Percentiles rank a stretch among this genome's conserved stretches.
phyloP scores from a whole-genome alignment of 2,113 vertebrate genomes.

The Lepisosteus osseus region DNA sequence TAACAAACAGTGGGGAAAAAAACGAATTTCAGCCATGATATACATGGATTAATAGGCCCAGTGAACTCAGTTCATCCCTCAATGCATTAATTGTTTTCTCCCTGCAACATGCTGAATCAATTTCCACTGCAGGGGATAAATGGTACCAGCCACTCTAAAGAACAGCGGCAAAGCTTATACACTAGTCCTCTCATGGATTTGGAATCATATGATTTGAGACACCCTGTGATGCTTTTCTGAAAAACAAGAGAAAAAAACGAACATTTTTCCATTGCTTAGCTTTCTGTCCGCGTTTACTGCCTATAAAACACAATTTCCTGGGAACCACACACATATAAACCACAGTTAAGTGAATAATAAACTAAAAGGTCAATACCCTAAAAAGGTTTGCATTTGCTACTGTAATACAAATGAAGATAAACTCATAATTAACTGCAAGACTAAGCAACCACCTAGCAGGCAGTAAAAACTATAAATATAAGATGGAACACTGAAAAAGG shows the following conservation, averaged over 20 bases:
- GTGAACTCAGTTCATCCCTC: not conserved
- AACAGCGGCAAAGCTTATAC: conserved; percentile 22
- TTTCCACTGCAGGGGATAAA: conserved; percentile 18
- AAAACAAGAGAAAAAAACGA: not conserved
- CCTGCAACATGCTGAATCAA: not conserved
- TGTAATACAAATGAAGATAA: not conserved
- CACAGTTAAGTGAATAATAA: not conserved
- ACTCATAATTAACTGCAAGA: no score
- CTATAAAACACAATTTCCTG: not conserved
- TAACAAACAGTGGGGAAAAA: no score
- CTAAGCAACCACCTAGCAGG: no score
- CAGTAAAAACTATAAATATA: no score
- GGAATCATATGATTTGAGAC: conserved; percentile 16
- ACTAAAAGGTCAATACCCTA: not conserved
- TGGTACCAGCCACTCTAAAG: not conserved
- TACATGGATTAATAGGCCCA: not conserved
- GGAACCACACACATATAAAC: not conserved
- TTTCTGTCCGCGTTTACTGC: not conserved
- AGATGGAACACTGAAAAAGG: no score
- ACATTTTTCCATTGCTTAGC: not conserved
- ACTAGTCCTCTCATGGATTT: not conserved
- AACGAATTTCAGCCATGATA: not conserved
- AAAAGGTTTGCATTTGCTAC: no score
- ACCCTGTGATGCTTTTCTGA: not conserved
- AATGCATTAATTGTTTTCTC: not conserved